phyloP scores from a whole-genome alignment of 37 sponge, comb jelly and placozoan genomes.

The Ephydatia muelleri region DNA sequence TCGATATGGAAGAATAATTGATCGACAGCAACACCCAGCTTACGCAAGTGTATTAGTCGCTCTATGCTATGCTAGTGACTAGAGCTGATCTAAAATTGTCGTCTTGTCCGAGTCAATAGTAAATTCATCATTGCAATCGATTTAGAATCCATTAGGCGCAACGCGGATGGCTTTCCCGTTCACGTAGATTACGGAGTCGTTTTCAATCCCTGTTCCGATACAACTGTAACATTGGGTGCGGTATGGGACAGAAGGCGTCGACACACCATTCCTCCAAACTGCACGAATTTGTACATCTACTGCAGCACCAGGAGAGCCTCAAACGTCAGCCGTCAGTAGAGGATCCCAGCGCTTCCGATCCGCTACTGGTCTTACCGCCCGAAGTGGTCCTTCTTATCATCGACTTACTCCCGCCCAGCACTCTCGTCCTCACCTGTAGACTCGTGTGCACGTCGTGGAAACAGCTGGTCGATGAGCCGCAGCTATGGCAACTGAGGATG shows the following conservation, averaged over 20 bases:
- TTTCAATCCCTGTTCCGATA: too few species aligned
- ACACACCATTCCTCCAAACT: background rate
- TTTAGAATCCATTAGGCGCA: too few species aligned
- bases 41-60: too few species aligned
- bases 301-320: background rate
- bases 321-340: background rate
- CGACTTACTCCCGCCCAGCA: conserved; percentile 21
- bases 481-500: conserved; percentile 50
- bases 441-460: conserved; percentile 47
- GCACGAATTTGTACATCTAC: background rate
- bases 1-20: too few species aligned
- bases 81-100: too few species aligned
- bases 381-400: conserved; percentile 32
- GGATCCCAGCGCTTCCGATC: conserved; percentile 7
- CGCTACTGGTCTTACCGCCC: conserved; percentile 16
- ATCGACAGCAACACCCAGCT: too few species aligned
- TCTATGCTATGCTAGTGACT: too few species aligned
- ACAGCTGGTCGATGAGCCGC: conserved; percentile 19
- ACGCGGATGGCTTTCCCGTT: too few species aligned
- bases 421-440: conserved; percentile 20
- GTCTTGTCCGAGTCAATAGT: too few species aligned
- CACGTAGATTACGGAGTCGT: too few species aligned
- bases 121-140: too few species aligned
- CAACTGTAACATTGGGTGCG: background rate
- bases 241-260: background rate